A percentile compares a stretch with the other conserved stretches of the same genome.
Evolutionary conservation across 2,113 vertebrate species (phyloP).

Genomic region (Balaeniceps rex): DNA sequence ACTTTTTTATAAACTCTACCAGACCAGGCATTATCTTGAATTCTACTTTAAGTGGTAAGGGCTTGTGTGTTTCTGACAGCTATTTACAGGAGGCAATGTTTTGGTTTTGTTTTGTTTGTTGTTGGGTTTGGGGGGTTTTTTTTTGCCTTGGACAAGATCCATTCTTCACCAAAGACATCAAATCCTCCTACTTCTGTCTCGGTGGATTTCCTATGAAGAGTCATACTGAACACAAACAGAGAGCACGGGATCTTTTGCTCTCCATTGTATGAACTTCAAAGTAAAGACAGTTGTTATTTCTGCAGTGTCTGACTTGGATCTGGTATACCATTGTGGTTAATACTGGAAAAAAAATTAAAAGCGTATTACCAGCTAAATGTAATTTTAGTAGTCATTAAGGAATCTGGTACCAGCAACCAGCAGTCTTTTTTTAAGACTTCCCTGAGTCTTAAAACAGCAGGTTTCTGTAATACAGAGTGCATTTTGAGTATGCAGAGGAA

Average conservation of each 20-base stretch:
- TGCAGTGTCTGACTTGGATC: not conserved
- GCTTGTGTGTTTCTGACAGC: not conserved
- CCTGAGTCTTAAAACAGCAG: not conserved
- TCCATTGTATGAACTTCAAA: not conserved
- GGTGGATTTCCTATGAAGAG: not conserved
- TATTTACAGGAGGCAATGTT: not conserved
- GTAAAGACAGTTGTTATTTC: not conserved
- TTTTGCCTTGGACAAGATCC: not conserved
- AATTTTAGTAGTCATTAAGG: not conserved
- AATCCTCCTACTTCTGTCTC: not conserved
- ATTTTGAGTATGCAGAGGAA: not conserved
- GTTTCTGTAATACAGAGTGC: not conserved
- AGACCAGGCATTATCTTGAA: not conserved
- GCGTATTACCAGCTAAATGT: not conserved
- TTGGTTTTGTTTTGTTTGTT: not conserved
- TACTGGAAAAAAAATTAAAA: not conserved
- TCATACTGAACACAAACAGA: not conserved
- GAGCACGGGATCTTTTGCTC: not conserved
- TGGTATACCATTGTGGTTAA: not conserved
- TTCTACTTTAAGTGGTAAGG: not conserved
- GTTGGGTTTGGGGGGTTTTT: not conserved
- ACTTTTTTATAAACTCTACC: not conserved
- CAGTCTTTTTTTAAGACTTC: not conserved
- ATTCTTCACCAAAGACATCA: not conserved
- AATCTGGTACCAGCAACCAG: not conserved